Conservation (phyloP, 2,113 vertebrate species). For the Megaceryle maxima region DNA sequence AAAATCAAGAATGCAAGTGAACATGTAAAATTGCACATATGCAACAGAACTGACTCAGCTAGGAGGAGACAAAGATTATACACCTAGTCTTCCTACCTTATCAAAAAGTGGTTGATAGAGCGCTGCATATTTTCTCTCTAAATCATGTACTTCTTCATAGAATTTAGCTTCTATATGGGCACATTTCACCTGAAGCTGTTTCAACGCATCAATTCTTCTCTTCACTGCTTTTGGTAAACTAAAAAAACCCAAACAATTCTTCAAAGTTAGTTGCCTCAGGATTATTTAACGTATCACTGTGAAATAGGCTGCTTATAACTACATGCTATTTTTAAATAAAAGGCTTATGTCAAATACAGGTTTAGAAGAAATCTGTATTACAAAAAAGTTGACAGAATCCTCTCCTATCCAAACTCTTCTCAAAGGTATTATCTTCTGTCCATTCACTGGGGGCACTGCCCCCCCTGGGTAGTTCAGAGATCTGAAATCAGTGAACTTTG, state of each 20-base stretch:
- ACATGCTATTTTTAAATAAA: not conserved
- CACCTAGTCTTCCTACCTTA: constrained; percentile 77
- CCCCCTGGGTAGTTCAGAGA: not conserved
- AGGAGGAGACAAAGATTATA: not conserved
- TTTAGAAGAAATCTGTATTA: too few species aligned
- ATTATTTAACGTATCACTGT: not conserved
- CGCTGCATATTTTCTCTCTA: constrained; percentile 94
- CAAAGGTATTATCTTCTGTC: not conserved
- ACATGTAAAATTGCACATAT: not conserved
- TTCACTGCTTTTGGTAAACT: constrained; percentile 94
- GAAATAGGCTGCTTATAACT: not conserved
- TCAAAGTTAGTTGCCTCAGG: not conserved
- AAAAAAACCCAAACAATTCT: not conserved
- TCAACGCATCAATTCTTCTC: constrained; percentile 93
- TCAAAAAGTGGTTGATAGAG: constrained; percentile 94
- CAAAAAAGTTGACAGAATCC: not conserved
- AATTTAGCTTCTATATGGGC: constrained; percentile 97
- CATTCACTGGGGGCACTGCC: not conserved
- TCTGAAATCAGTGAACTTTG: not conserved
- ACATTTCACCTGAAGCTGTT: constrained; percentile 93
- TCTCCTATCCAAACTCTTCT: not conserved
- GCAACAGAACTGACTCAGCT: not conserved
- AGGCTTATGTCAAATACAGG: not conserved
- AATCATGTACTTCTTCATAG: constrained; percentile 96
- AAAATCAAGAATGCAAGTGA: not conserved